These are phyloP conservation scores for Calonectris borealis DNA, from an alignment of 2,113 vertebrate species.

Conservation along the genomic window DNA sequence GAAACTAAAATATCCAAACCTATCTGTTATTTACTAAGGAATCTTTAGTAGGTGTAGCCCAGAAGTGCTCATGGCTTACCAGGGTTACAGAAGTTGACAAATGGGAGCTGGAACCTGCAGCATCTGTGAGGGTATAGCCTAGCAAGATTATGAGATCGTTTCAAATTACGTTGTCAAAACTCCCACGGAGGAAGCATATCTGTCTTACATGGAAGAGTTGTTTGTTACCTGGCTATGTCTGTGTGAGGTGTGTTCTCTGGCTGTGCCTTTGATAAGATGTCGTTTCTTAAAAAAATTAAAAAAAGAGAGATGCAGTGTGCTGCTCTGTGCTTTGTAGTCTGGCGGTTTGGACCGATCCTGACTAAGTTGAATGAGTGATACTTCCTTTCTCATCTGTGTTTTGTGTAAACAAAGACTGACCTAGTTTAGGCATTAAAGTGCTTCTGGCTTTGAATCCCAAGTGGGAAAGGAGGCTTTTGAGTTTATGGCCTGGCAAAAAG, in stretches of 20 bases:
- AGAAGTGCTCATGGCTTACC: not conserved
- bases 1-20: not conserved
- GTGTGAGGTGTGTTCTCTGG: not conserved
- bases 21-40: not conserved
- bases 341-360: not conserved
- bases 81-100: not conserved
- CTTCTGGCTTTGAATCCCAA: conserved; percentile 35
- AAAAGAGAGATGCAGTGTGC: not conserved
- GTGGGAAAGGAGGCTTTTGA: not conserved
- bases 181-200: not conserved
- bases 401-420: conserved; percentile 63
- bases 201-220: not conserved
- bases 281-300: not conserved
- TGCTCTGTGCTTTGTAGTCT: not conserved
- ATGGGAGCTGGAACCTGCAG: not conserved
- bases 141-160: not conserved
- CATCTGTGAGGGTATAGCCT: not conserved
- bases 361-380: not conserved
- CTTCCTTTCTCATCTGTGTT: conserved; percentile 41
- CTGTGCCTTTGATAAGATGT: not conserved
- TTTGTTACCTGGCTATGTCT: not conserved
- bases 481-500: not conserved
- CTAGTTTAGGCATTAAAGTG: conserved; percentile 50
- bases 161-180: not conserved
- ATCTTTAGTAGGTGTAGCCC: not conserved